Percentiles rank a stretch among this genome's conserved stretches.
phyloP scores from a whole-genome alignment of 2,797 vertebrate genomes.

The Pipistrellus nathusii region DNA sequence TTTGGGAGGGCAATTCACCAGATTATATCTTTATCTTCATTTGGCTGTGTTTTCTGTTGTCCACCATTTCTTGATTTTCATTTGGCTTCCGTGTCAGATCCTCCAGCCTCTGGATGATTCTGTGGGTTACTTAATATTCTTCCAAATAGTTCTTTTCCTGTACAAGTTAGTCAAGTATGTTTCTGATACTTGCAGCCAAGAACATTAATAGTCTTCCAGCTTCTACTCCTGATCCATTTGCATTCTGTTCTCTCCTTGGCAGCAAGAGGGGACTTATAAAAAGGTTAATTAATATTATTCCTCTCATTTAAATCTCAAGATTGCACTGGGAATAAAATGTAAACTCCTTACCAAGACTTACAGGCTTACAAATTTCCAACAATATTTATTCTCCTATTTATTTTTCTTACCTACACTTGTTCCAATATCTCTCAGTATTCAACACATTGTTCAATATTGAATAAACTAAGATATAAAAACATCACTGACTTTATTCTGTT shows the following conservation, averaged over 20 bases:
- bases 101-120: not conserved
- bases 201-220: not conserved
- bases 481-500: not conserved
- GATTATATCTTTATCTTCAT: not conserved
- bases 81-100: not conserved
- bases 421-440: not conserved
- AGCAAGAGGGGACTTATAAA: not conserved
- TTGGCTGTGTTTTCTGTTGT: not conserved
- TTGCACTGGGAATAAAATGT: not conserved
- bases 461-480: not conserved
- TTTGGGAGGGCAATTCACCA: not conserved
- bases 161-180: not conserved
- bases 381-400: not conserved
- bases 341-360: not conserved
- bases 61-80: not conserved
- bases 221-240: not conserved
- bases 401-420: not conserved
- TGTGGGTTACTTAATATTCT: not conserved
- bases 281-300: not conserved
- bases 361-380: not conserved
- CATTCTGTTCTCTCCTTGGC: constrained; percentile 1
- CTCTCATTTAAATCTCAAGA: not conserved
- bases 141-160: not conserved
- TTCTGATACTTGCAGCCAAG: constrained; percentile 20
- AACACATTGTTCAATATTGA: not conserved